A percentile compares a stretch with the other conserved stretches of the same genome.
These are phyloP conservation scores for Pteropus rufus DNA, from an alignment of 2,797 vertebrate species.

Conservation along the genomic window DNA sequence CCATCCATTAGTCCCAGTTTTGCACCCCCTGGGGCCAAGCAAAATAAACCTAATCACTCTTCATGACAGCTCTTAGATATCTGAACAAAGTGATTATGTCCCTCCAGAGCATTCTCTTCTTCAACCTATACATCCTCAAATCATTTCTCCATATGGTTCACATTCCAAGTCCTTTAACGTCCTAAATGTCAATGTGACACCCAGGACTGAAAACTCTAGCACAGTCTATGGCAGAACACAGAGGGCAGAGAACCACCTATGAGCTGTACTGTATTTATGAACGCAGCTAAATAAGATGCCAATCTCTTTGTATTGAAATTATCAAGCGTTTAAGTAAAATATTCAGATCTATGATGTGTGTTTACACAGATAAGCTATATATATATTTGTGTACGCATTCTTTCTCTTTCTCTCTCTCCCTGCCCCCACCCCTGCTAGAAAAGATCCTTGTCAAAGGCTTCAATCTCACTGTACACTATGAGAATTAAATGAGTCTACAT, in stretches of 20 bases:
- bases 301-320: not conserved
- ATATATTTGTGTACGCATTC: not conserved
- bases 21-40: not conserved
- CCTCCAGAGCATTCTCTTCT: not conserved
- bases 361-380: not conserved
- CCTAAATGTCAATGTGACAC: not conserved
- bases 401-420: too few relatives aligned
- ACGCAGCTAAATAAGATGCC: not conserved
- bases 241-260: not conserved
- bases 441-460: not conserved
- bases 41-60: conserved; percentile 36
- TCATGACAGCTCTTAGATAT: conserved; percentile 9
- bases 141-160: not conserved
- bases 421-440: not conserved
- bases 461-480: not conserved
- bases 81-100: not conserved
- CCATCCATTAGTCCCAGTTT: not conserved
- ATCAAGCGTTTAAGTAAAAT: not conserved
- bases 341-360: not conserved
- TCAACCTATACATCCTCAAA: not conserved
- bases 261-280: not conserved
- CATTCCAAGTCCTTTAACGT: not conserved
- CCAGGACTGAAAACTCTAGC: not conserved
- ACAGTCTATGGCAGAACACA: not conserved
- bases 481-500: not conserved